Base-by-base conservation (phyloP, 2,113 vertebrate species). In the Ictalurus punctatus region DNA sequence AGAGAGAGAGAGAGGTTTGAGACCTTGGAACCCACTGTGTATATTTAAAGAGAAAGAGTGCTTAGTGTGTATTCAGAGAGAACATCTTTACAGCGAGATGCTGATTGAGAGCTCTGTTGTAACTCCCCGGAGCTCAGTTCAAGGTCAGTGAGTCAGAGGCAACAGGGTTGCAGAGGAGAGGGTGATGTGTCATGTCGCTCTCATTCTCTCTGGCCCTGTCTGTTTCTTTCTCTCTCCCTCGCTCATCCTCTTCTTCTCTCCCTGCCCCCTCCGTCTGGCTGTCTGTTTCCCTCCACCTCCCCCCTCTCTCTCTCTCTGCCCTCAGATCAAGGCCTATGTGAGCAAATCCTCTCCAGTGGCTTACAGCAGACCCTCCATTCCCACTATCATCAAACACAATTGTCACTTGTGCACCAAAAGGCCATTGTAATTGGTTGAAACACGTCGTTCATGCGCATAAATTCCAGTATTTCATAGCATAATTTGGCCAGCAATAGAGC, bases 71-170 rank as follows among this genome's bases (percentile, higher is more conserved):
- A 61, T 61, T 58, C 58, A 79, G 59, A 85, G 69, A 56, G 73
- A 76, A 79, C 30, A 40, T 86, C 85, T 67, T 69, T 59, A 86
- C 73, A 90, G 86, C 74, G 76, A 80, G 87, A 86, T 67, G 56
- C 67, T 88, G 90, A 90, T 89, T 89, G 81, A 81, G 58, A 79
- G 87, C 92, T 94, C 92, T 94, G 94, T 94, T 90, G 86, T 88
- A 89, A 84, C 85, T 89, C 88, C 85, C 89, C 54, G 73, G 80
- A 87, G 84, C 88, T 76, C 91, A 90, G 93, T 95, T 96, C 94
- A 95, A 96, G 95, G 95, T 95, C 95, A 95, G 91, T 92, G 93
- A 95, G 93, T 95, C 94, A 95, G 93, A 94, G 91, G 91, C 88
- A 54, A 91, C 91, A 87, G 93, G 90, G 92, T 93, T 90, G 88